Evolutionary conservation across 2,797 vertebrate species (phyloP).

Genomic region (Sciurus carolinensis): DNA sequence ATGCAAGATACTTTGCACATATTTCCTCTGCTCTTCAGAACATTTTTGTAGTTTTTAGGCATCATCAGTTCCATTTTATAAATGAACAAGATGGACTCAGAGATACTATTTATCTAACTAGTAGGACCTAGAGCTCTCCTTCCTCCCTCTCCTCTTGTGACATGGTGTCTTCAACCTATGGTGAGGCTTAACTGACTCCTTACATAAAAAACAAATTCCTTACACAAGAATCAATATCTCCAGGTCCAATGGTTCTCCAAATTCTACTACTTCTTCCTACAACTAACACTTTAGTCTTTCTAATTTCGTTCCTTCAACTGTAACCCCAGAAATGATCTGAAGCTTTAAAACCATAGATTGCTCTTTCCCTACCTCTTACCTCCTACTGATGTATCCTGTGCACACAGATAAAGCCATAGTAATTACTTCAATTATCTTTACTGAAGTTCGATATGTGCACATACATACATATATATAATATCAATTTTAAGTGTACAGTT

Average conservation of each 20-base stretch:
- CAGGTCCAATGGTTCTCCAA: neutral
- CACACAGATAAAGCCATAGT: neutral
- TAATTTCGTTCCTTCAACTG: neutral
- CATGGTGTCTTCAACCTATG: too few species aligned
- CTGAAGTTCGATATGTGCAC: neutral
- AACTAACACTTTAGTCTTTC: neutral
- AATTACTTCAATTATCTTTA: neutral
- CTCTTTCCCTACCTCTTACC: neutral
- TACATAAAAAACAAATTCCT: neutral
- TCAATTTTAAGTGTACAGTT: neutral
- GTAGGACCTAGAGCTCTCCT: rapidly evolving
- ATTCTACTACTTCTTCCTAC: constrained; percentile 7
- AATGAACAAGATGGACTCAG: neutral
- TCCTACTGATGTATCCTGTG: neutral
- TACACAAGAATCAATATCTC: neutral
- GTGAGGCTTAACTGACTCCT: neutral
- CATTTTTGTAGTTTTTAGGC: neutral
- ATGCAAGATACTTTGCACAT: neutral
- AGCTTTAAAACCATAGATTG: neutral
- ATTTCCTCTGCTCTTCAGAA: neutral
- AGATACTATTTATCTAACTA: neutral
- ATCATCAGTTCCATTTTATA: neutral
- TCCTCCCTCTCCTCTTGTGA: neutral
- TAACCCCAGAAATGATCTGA: constrained; percentile 33
- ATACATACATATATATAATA: neutral